Percentiles rank a stretch among this genome's conserved stretches.
Conservation (phyloP, 2,797 vertebrate genomes). For the Coregonus ussuriensis region DNA sequence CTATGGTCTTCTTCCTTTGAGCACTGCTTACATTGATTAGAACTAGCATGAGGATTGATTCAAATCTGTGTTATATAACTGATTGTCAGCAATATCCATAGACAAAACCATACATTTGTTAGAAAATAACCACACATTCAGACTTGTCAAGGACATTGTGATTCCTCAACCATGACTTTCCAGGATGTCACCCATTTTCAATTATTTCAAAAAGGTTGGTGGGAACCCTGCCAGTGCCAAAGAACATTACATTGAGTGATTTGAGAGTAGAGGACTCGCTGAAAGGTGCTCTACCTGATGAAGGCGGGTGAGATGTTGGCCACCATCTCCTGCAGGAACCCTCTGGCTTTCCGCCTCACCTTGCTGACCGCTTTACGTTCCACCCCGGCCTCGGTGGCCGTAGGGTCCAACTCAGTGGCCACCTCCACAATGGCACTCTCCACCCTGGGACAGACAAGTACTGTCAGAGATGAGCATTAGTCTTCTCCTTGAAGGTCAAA, state of each 20-base stretch:
- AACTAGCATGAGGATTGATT: no score
- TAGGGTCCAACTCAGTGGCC: constrained; percentile 53
- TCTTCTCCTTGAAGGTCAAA: not conserved
- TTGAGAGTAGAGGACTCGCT: not conserved
- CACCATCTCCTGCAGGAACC: constrained; percentile 95
- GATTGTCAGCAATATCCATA: no score
- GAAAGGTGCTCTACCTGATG: constrained; percentile 81
- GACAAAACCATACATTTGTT: no score
- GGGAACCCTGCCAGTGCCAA: no score
- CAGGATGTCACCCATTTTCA: no score
- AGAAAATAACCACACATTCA: no score
- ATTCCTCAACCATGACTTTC: no score
- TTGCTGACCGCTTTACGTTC: constrained; percentile 83
- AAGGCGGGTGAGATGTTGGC: constrained; percentile 92
- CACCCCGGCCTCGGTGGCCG: constrained; percentile 40
- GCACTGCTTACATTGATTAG: no score
- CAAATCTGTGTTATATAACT: no score
- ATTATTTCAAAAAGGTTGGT: no score
- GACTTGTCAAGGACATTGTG: no score
- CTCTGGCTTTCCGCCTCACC: constrained; percentile 88
- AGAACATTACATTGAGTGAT: not conserved
- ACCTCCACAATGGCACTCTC: constrained; percentile 82
- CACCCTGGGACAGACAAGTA: constrained; percentile 72
- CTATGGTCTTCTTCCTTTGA: no score
- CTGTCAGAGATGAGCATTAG: not conserved